Percentiles rank a stretch among this genome's conserved stretches.
Conservation (phyloP, 2,888 invertebrate species). For the Drosophila mayaguana region DNA sequence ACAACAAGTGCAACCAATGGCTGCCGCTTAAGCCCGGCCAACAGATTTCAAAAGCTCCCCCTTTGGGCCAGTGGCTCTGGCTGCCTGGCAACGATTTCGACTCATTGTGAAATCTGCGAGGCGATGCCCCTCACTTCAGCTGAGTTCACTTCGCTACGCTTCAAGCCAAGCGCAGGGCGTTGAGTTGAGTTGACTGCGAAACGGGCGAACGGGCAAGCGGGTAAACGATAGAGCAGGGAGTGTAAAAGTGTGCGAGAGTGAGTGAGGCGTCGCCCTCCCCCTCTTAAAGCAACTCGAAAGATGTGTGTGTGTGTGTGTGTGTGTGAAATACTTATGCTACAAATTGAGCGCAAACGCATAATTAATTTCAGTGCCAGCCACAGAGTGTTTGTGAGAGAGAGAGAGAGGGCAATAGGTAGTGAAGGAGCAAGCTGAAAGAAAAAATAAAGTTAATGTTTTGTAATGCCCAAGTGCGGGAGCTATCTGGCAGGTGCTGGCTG, state of each 20-base stretch:
- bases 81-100: constrained; percentile 39
- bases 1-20: constrained; percentile 40
- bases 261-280: constrained; percentile 54
- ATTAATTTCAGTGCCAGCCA: constrained; percentile 72
- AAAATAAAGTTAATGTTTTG: constrained; percentile 75
- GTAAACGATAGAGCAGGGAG: background rate
- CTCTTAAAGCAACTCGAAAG: background rate
- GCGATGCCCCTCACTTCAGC: constrained; percentile 42
- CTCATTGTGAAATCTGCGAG: constrained; percentile 66
- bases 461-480: constrained; percentile 70
- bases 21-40: constrained; percentile 54
- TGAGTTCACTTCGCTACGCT: constrained; percentile 57
- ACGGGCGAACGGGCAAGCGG: background rate
- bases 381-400: constrained; percentile 3
- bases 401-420: background rate
- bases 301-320: constrained; percentile 8
- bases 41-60: constrained; percentile 49
- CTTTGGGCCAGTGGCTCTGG: constrained; percentile 23
- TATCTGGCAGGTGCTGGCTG: constrained; percentile 39
- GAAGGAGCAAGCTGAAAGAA: constrained; percentile 33
- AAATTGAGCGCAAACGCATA: constrained; percentile 83
- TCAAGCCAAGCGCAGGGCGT: constrained; percentile 47
- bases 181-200: constrained; percentile 21
- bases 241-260: background rate
- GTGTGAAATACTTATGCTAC: constrained; percentile 69